A percentile compares a stretch with the other conserved stretches of the same genome.
phyloP scores from a whole-genome alignment of 2,113 vertebrate genomes.

The Callorhinus ursinus region DNA sequence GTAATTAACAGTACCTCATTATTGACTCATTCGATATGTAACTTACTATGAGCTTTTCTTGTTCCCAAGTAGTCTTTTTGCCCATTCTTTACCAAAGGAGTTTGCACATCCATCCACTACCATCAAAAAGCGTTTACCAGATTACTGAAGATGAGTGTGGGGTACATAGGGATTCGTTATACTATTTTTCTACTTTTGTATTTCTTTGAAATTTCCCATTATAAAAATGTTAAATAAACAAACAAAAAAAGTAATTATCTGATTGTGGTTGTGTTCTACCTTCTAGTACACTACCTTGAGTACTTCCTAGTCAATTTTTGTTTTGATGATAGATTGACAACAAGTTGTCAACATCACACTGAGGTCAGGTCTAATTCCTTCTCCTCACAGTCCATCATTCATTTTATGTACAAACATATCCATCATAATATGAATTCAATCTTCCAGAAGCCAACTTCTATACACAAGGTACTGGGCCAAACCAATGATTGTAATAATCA shows the following conservation, averaged over 20 bases:
- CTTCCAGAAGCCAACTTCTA: not conserved
- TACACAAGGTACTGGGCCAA: not conserved
- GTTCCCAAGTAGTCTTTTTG: not conserved
- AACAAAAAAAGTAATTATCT: not conserved
- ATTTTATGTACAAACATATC: constrained; percentile 13
- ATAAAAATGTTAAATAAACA: not conserved
- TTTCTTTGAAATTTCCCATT: constrained; percentile 31
- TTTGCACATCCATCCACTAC: not conserved
- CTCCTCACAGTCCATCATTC: constrained; percentile 3
- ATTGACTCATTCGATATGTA: not conserved
- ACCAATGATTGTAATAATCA: not conserved
- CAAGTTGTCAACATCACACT: not conserved
- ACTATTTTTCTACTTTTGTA: not conserved
- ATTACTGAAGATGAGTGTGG: not conserved
- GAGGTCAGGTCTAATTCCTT: not conserved
- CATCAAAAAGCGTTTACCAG: constrained; percentile 1
- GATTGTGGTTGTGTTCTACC: not conserved
- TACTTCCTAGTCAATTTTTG: not conserved
- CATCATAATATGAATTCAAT: not conserved
- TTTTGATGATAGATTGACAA: not conserved
- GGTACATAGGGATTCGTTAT: not conserved
- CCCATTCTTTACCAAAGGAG: not conserved
- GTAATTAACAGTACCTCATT: not conserved
- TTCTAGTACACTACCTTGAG: not conserved
- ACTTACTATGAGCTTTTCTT: not conserved